Percentiles rank a stretch among this genome's conserved stretches.
Evolutionary conservation across 2,113 vertebrate genomes (phyloP).

Genomic region (Centrocercus urophasianus): DNA sequence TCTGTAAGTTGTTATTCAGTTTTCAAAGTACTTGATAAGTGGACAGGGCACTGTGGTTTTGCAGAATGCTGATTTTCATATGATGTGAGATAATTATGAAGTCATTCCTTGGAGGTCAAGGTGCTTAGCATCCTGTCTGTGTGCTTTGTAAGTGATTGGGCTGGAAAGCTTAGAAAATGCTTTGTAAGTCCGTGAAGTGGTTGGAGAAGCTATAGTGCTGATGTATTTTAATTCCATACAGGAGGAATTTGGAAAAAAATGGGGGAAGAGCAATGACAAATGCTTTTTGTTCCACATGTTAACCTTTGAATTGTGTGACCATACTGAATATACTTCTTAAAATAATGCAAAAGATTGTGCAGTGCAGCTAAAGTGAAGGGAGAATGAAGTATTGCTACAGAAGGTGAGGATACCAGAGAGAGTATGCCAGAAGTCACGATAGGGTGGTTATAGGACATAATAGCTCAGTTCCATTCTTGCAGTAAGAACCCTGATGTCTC

Average conservation of each 20-base stretch:
- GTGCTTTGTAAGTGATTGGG: neutral
- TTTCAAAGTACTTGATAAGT: neutral
- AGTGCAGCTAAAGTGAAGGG: neutral
- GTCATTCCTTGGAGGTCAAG: neutral
- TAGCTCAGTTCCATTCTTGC: neutral
- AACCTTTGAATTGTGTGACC: neutral
- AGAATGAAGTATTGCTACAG: neutral
- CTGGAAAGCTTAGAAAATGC: neutral
- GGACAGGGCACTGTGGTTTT: neutral
- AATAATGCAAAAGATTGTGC: neutral
- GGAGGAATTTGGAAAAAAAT: neutral
- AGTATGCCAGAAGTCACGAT: neutral
- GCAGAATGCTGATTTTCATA: fast-evolving
- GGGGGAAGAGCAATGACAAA: neutral
- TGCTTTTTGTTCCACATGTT: neutral
- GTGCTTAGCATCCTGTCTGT: neutral
- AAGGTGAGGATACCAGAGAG: neutral
- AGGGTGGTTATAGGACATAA: neutral
- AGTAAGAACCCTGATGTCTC: neutral
- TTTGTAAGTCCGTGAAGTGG: neutral
- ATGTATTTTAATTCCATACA: neutral
- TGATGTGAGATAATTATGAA: neutral
- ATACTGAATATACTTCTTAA: neutral
- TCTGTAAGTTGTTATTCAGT: neutral
- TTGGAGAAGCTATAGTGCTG: neutral